These are phyloP conservation scores for Mystacornis crossleyi DNA, from an alignment of 2,113 vertebrate genomes.

Conservation along the genomic window DNA sequence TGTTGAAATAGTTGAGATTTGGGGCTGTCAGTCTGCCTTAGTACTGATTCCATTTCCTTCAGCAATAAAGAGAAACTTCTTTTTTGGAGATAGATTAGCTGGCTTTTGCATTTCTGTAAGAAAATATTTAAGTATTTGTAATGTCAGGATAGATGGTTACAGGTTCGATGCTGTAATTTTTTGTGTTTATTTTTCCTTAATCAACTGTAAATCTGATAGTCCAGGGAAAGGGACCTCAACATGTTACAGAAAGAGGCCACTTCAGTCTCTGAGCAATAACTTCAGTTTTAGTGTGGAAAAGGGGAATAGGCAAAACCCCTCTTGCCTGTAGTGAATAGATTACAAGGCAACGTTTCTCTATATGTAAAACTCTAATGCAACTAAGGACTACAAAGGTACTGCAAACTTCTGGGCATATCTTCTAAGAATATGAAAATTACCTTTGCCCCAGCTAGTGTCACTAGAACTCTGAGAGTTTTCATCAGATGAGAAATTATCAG, in stretches of 20 bases:
- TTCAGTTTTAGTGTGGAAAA: background rate
- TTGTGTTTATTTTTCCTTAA: background rate
- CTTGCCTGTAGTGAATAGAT: background rate
- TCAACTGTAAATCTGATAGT: background rate
- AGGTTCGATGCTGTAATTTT: background rate
- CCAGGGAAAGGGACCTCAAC: background rate
- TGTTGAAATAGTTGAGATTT: background rate
- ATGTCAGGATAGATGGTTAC: background rate
- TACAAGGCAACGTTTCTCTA: background rate
- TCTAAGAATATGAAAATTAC: background rate
- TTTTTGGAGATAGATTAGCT: background rate
- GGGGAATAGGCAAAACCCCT: background rate
- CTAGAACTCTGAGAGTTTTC: background rate
- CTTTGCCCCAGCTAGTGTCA: background rate
- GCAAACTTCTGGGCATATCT: background rate
- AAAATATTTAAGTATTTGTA: background rate
- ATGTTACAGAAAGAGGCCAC: background rate
- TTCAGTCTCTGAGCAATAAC: background rate
- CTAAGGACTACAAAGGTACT: background rate
- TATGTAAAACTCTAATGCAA: background rate
- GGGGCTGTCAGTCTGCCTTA: background rate
- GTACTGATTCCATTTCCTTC: background rate
- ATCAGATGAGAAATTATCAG: background rate
- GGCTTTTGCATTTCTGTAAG: background rate
- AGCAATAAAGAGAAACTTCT: background rate